Evolutionary conservation across 2,888 invertebrate species (phyloP), one percentile per base, ranked within the genome.

Genomic region (Stenodema calcarata): DNA sequence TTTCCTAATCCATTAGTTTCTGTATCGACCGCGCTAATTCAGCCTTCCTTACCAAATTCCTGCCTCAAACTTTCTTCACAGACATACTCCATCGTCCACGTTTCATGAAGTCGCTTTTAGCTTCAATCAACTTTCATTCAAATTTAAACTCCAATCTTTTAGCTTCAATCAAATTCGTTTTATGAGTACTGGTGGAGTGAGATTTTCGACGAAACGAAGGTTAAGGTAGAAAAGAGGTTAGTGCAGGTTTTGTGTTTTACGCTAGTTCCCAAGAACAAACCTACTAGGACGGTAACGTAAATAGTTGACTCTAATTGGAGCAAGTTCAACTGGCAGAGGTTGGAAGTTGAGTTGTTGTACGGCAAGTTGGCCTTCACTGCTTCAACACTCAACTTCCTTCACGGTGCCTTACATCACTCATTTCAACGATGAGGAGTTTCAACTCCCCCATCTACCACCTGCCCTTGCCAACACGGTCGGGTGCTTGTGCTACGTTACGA

Each of bases 231-330:
- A 9, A 44, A 12, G 44, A 44, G 44, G 50, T 6, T 50, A 16
- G n/a, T n/a, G n/a, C 50, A 50, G 50, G 50, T 50, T 18, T n/a
- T n/a, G 50, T 50, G 50, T 16, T 50, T 50, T 50, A 50, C 50
- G 50, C n/a, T 50, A 50, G 50, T 50, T 50, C n/a, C 50, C 14
- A 50, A 50, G 50, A 50, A 50, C 50, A 50, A 50, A 50, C 50
- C 50, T 4, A 50, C 50, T 50, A 62, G 62, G 27, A 23, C 23
- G 27, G 62, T 62, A 23, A 62, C 62, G 62, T 62, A 78, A 78
- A 78, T 44, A 78, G 78, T 78, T 44, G 42, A 42, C 78, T 44
- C 78, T 78, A 78, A 78, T 78, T 78, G 78, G 78, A 44, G 23
- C 78, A 44, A 78, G 35, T 73, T 73, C 35, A 73, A 44, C 42